Evolutionary conservation across 2,113 vertebrate species (phyloP).

Genomic region (Bubalus kerabau): DNA sequence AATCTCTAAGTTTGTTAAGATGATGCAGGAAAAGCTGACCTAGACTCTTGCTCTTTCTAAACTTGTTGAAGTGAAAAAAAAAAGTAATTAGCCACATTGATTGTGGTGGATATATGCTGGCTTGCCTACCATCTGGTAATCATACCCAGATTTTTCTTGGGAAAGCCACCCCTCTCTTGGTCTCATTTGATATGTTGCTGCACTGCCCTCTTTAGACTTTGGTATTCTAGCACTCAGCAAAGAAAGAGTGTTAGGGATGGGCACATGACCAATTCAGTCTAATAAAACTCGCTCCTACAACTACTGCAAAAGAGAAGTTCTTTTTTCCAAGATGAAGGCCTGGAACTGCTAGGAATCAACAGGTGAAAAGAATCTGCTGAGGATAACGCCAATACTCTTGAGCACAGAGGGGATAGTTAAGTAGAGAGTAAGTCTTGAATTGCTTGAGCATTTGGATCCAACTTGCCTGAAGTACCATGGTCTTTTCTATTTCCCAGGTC

Average conservation of each 20-base stretch:
- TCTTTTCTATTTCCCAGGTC: neutral
- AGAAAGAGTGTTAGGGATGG: neutral
- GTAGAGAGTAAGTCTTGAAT: neutral
- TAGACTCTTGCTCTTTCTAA: neutral
- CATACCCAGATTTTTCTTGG: neutral
- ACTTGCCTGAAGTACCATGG: neutral
- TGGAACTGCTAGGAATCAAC: neutral
- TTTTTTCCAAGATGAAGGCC: neutral
- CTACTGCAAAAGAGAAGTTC: neutral
- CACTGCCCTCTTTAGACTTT: neutral
- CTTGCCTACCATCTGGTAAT: neutral
- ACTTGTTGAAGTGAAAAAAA: neutral
- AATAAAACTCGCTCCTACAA: neutral
- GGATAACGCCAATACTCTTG: neutral
- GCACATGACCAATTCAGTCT: neutral
- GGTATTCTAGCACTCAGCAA: neutral
- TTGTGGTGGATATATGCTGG: neutral
- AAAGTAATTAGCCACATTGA: neutral
- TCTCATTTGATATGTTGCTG: neutral
- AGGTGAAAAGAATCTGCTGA: neutral
- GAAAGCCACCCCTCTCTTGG: neutral
- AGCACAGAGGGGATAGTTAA: neutral
- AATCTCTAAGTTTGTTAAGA: neutral
- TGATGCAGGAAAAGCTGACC: neutral
- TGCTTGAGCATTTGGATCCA: neutral